These are phyloP conservation scores for Dinothrombium tinctorium DNA, from an alignment of 1,140 invertebrate genomes.

Conservation along the genomic window DNA sequence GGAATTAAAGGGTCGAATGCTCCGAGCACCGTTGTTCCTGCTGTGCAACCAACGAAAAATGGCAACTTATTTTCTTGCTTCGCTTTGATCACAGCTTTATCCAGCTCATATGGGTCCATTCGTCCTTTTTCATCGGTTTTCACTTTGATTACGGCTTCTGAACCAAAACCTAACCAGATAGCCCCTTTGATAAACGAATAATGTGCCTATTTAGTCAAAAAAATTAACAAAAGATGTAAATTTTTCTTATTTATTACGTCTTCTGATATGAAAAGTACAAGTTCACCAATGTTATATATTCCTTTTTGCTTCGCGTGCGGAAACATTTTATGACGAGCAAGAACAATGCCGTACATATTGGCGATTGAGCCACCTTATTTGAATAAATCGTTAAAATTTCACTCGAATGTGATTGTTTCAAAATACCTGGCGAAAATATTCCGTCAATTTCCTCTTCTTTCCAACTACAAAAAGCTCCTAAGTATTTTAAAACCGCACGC, in stretches of 20 bases:
- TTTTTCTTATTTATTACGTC: too few relatives aligned
- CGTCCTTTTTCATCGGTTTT: slow-evolving; percentile 37
- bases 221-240: background rate
- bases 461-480: slow-evolving; percentile 70
- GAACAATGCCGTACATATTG: slow-evolving; percentile 83
- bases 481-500: slow-evolving; percentile 65
- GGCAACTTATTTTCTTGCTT: slow-evolving; percentile 27
- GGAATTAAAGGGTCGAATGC: slow-evolving; percentile 66
- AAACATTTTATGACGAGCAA: slow-evolving; percentile 78
- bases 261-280: slow-evolving; percentile 91
- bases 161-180: slow-evolving; percentile 53
- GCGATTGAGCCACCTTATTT: slow-evolving; percentile 60
- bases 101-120: slow-evolving; percentile 34
- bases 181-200: slow-evolving; percentile 75
- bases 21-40: slow-evolving; percentile 39
- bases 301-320: slow-evolving; percentile 82
- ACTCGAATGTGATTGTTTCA: background rate
- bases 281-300: slow-evolving; percentile 45
- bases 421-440: slow-evolving; percentile 67
- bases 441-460: slow-evolving; percentile 46
- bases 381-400: background rate
- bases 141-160: slow-evolving; percentile 40
- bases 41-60: slow-evolving; percentile 43
- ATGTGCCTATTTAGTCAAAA: slow-evolving; percentile 37
- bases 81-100: slow-evolving; percentile 27